Conservation (phyloP, 53 echinoderm and acorn worm genomes). For the Apostichopus leukothele region DNA sequence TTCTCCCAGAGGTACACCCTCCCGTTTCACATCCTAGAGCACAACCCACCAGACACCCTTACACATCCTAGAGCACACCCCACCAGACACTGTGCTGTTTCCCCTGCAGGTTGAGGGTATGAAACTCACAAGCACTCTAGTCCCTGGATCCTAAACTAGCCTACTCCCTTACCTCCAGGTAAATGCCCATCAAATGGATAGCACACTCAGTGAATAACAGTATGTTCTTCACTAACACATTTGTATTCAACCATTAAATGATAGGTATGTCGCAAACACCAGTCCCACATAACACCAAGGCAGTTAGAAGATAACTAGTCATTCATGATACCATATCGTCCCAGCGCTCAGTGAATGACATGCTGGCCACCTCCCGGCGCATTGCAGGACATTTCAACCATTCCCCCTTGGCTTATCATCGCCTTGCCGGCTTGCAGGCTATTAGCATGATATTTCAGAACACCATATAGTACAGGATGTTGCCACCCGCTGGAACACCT, state of each 20-base stretch:
- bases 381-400: conserved; percentile 6
- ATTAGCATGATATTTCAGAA: conserved; percentile 27
- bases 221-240: no score
- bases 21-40: not conserved
- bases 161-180: not conserved
- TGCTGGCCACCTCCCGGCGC: no score
- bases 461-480: conserved; percentile 51
- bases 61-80: not conserved
- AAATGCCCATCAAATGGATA: no score
- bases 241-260: no score
- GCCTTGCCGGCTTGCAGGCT: not conserved
- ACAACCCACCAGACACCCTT: conserved; percentile 5
- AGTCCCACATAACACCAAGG: no score
- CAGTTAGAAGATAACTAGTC: no score
- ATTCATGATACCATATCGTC: no score
- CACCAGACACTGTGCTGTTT: conserved; percentile 34
- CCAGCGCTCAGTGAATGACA: no score
- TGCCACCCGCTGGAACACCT: conserved; percentile 36
- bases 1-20: not conserved
- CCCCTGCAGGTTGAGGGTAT: not conserved
- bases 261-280: no score
- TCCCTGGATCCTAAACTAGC: conserved; percentile 1
- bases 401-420: conserved; percentile 29
- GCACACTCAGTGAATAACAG: no score
- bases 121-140: conserved; percentile 41